Evolutionary conservation across 2,888 invertebrate species (phyloP), one percentile per base, ranked within the genome.

Genomic region (Patella caerulea): DNA sequence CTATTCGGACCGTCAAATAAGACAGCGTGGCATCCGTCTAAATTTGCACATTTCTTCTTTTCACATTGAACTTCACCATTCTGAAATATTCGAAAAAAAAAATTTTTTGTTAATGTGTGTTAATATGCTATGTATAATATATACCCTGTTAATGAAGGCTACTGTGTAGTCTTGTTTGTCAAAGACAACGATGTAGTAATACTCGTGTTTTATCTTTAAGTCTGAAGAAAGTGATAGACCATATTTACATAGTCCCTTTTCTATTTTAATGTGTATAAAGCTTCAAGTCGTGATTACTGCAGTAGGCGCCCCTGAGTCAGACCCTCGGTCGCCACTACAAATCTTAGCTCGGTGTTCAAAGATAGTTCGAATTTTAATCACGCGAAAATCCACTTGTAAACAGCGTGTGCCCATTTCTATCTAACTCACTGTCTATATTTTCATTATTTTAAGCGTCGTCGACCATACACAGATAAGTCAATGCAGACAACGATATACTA

Each of bases 11-110:
- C 84, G 91, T 95, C 95, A 85, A 95, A 93, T 74, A 94, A 91
- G 59, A 94, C 93, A 92, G 96, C 94, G 88, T 96, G 96, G 89
- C 97, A 97, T 84, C 96, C 96, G 85, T 96, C 95, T 89, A 95
- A 80, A 59, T 84, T 84, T 14, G 82, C 82, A 79, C 91, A 91
- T 2, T 83, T 81, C 14, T 85, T 86, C 54, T 86, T 82, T 34
- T 84, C 84, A 82, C 91, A 91, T 52, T 85, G 83, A 0, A 90
- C 87, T 56, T 86, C 87, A 17, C 81, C 94, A 86, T 94, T 94
- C 76, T 97, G 94, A 17, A 94, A 94, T 85, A 79, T 74, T 71
- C 81, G 70, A 78, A 74, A 82, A 81, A 53, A 19, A 34, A n/a
- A 29, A 34, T 34, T 56, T n/a, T 71, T 24, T 54, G 17, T 75